Conservation (phyloP, 2,113 vertebrate genomes). For the Toxotes jaculatrix region DNA sequence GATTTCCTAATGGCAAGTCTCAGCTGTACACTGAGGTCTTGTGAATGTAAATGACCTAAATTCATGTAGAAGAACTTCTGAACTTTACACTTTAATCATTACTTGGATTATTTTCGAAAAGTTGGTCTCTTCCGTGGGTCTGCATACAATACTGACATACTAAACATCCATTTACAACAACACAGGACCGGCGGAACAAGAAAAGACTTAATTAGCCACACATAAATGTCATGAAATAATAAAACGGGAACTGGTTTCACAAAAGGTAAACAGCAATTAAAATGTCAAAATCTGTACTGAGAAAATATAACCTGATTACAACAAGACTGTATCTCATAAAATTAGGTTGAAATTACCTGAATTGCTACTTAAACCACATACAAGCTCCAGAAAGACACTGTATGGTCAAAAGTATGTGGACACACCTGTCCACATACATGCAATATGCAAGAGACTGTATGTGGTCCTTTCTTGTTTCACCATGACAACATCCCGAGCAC, state of each 20-base stretch:
- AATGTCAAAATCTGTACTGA: background rate
- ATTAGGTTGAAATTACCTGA: background rate
- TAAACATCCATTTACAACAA: background rate
- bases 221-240: background rate
- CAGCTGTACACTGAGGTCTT: background rate
- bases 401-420: background rate
- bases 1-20: background rate
- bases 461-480: no score
- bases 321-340: background rate
- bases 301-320: background rate
- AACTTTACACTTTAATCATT: background rate
- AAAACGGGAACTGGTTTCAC: background rate
- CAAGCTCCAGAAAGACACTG: background rate
- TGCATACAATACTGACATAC: no score
- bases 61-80: background rate
- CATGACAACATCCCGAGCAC: no score
- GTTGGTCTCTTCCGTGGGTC: no score
- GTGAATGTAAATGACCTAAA: slow-evolving; percentile 1
- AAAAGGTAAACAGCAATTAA: background rate
- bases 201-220: background rate
- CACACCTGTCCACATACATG: background rate
- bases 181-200: background rate
- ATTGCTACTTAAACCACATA: background rate
- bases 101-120: no score
- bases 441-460: no score